Base-by-base conservation (phyloP, 2,888 invertebrate genomes). In the Matsumyia berberina region DNA sequence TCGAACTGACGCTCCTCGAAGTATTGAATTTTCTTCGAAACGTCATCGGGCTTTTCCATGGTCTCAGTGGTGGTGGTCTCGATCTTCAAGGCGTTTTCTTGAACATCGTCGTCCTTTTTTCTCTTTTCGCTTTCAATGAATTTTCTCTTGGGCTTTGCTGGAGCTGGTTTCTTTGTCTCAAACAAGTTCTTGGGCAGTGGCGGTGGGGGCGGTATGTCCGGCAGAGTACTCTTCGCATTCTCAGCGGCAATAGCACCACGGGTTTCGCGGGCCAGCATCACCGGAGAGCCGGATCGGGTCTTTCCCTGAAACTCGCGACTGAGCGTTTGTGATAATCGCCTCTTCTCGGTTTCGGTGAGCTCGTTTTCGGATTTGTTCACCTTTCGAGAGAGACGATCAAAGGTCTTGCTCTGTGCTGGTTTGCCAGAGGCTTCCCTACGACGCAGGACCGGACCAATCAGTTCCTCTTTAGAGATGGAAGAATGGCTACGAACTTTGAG, bases 291-390 rank as follows among this genome's bases (percentile, higher is more conserved):
- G 8, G 89, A 88, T 55, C 90, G 89, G 31, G 88, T 64, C 88
- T 94, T 94, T 87, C 94, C 94, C 86, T 96, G 91, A 29, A 96
- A 93, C 91, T 96, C 96, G 89, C 94, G 94, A 87, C 96, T 95
- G 5, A 96, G 92, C 1, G 94, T 94, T 91, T 95, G 94, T 0
- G 96, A 96, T 64, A 96, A 92, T 87, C 94, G 93, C 88, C 94
- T 94, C 88, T 96, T 96, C 88, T 96, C 96, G 35, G 92, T 93
- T 92, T 96, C 96, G 46, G 94, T 70, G 8, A 86, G 76, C 11
- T 85, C 87, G 15, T 44, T 77, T 64, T 87, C 37, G 58, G 66
- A 60, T 11, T 57, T 42, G 17, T 57, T 57, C 87, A 35, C 89
- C 82, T 12, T 87, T 8, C 60, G 79, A 0, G 86, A 80, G 5